Evolutionary conservation across 1,140 invertebrate species (phyloP).

Genomic region (Colletes gigas): DNA sequence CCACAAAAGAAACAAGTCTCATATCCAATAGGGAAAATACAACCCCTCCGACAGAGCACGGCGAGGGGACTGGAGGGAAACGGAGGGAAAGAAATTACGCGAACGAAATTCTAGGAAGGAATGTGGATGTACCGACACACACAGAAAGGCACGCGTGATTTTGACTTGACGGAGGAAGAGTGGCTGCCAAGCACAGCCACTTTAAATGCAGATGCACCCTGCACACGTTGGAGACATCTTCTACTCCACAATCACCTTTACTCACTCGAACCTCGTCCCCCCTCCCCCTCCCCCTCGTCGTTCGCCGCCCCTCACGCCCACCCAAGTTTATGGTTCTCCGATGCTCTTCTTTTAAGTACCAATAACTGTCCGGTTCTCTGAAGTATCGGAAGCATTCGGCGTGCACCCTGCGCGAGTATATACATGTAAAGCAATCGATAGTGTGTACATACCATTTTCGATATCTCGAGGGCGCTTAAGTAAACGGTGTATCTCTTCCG

Average conservation of each 20-base stretch:
- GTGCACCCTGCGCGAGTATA: not conserved
- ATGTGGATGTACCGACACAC: constrained; percentile 37
- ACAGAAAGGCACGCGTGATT: constrained; percentile 62
- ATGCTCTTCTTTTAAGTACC: constrained; percentile 66
- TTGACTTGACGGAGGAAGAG: constrained; percentile 56
- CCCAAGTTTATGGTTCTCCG: constrained; percentile 63
- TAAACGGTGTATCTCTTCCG: constrained; percentile 44
- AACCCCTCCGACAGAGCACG: not conserved
- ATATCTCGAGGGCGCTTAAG: constrained; percentile 51
- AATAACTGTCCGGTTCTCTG: constrained; percentile 63
- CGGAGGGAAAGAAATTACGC: constrained; percentile 34
- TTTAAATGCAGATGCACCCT: constrained; percentile 67
- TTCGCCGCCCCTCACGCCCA: constrained; percentile 20
- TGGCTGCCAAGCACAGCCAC: constrained; percentile 63
- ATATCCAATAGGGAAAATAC: constrained; percentile 36
- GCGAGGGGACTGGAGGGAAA: not conserved
- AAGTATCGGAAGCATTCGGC: constrained; percentile 51
- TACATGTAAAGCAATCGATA: constrained; percentile 36
- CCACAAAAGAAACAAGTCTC: constrained; percentile 20
- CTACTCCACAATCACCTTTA: constrained; percentile 36
- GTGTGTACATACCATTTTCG: constrained; percentile 48
- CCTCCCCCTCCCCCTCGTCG: not conserved
- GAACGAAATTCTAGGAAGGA: constrained; percentile 38
- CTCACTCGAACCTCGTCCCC: constrained; percentile 14
- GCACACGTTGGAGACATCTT: constrained; percentile 50